Evolutionary conservation across 2,797 vertebrate species (phyloP).

Genomic region (Acropternis orthonyx): DNA sequence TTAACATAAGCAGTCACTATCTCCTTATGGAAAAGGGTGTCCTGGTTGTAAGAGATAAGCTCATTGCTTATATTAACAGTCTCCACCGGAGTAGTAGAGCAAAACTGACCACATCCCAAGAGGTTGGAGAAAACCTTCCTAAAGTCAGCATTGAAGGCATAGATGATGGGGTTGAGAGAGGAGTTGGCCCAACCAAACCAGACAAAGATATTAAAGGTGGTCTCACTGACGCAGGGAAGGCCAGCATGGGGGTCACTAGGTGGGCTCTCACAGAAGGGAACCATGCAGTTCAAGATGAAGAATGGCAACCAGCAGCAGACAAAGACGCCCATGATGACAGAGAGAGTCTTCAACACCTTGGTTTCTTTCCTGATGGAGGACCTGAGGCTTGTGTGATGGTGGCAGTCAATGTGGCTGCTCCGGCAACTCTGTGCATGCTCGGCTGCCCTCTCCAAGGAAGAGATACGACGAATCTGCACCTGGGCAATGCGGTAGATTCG

Average conservation of each 20-base stretch:
- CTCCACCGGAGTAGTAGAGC: constrained; percentile 84
- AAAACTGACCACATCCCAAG: constrained; percentile 84
- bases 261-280: constrained; percentile 88
- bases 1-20: constrained; percentile 83
- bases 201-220: constrained; percentile 92
- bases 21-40: constrained; percentile 85
- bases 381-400: constrained; percentile 81
- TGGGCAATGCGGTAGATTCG: constrained; percentile 93
- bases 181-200: constrained; percentile 99
- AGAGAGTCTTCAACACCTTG: constrained; percentile 93
- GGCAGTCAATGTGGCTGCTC: constrained; percentile 76
- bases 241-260: constrained; percentile 72
- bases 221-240: constrained; percentile 91
- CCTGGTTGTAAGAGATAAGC: constrained; percentile 90
- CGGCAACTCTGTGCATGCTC: constrained; percentile 89
- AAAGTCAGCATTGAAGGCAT: constrained; percentile 95
- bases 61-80: constrained; percentile 92
- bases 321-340: constrained; percentile 94
- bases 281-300: constrained; percentile 92
- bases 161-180: constrained; percentile 92
- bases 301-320: constrained; percentile 97
- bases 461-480: constrained; percentile 89
- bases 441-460: constrained; percentile 89
- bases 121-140: constrained; percentile 90
- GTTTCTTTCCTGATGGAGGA: constrained; percentile 90